Evolutionary conservation across 2,888 invertebrate species (phyloP).

Genomic region (Phanerotoma sp.): DNA sequence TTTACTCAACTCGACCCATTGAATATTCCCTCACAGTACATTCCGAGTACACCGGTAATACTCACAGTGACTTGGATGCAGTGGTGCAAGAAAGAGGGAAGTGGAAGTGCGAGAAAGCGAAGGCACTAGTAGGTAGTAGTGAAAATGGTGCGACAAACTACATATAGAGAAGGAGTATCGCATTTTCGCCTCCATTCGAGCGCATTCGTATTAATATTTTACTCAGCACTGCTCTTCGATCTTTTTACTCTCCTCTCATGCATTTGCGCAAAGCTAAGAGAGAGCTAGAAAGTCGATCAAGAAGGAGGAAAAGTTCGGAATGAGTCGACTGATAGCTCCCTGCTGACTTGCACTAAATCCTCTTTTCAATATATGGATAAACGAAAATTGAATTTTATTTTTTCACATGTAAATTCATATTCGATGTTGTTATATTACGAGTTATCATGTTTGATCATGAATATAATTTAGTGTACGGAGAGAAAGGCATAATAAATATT

Average conservation of each 20-base stretch:
- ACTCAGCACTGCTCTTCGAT: constrained; percentile 31
- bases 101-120: neutral
- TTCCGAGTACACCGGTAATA: constrained; percentile 46
- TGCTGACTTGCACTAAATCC: neutral
- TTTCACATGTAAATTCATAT: neutral
- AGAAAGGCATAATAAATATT: too few species aligned
- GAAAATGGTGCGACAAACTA: constrained; percentile 6
- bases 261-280: neutral
- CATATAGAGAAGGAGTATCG: constrained; percentile 38
- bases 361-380: neutral
- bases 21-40: constrained; percentile 50
- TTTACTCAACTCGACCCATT: constrained; percentile 50
- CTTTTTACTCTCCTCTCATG: constrained; percentile 4
- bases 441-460: too few species aligned
- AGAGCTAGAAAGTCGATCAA: constrained; percentile 20
- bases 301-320: constrained; percentile 11
- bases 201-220: constrained; percentile 50
- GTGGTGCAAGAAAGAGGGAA: neutral
- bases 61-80: constrained; percentile 23
- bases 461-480: too few species aligned
- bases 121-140: neutral
- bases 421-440: too few species aligned
- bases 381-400: neutral
- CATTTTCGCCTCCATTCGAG: constrained; percentile 46
- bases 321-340: neutral